These are phyloP conservation scores for Pachypanchax playfairii DNA, from an alignment of 2,113 vertebrate genomes.

Conservation along the genomic window DNA sequence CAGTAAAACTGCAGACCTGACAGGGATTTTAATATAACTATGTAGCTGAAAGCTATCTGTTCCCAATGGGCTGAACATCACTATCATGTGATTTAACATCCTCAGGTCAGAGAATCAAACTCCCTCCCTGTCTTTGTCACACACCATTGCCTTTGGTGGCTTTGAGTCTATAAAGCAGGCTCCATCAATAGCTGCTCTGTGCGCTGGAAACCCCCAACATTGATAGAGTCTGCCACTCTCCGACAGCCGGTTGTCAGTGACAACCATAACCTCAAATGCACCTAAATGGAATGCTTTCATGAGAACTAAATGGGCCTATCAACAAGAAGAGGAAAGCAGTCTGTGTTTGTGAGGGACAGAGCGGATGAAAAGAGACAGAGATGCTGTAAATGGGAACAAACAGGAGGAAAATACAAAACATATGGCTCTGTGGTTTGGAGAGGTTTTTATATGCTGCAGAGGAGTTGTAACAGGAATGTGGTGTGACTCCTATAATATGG, in stretches of 20 bases:
- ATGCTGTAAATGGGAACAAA: conserved; percentile 77
- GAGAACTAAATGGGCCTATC: conserved; percentile 70
- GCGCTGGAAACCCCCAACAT: conserved; percentile 61
- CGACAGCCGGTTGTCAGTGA: conserved; percentile 78
- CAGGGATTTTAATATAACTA: neutral
- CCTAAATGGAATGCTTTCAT: conserved; percentile 76
- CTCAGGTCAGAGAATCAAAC: conserved; percentile 32
- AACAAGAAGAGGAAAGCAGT: conserved; percentile 45
- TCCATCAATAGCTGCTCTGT: conserved; percentile 69
- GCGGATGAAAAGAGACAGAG: conserved; percentile 32
- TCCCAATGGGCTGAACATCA: neutral
- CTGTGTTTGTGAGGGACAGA: conserved; percentile 18
- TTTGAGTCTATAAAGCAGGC: conserved; percentile 49
- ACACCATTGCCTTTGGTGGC: conserved; percentile 38
- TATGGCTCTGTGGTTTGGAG: conserved; percentile 75
- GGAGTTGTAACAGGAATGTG: conserved; percentile 76
- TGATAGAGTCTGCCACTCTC: conserved; percentile 66
- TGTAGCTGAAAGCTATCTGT: neutral
- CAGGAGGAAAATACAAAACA: conserved; percentile 77
- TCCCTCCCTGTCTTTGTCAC: conserved; percentile 36
- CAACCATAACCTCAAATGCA: conserved; percentile 78
- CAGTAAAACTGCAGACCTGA: too few species aligned
- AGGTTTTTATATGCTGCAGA: conserved; percentile 70
- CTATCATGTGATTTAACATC: conserved; percentile 17
- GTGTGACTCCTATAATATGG: conserved; percentile 71